Percentiles rank a stretch among this genome's conserved stretches.
Evolutionary conservation across 2,113 vertebrate species (phyloP).

Genomic region (Brienomyrus brachyistius): DNA sequence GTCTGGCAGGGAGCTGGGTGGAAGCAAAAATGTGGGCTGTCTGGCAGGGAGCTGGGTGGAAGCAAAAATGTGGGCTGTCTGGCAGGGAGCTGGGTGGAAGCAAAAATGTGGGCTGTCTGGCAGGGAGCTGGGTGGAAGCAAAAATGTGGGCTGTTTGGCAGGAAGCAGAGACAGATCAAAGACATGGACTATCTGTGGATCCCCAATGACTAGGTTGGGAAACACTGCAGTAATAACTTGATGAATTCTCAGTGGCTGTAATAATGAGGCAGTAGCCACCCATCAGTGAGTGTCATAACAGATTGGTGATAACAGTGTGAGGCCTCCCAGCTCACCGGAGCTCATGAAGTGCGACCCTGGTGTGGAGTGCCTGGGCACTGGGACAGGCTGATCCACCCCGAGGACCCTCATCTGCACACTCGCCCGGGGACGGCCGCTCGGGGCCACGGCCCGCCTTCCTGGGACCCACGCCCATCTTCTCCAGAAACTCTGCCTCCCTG

Average conservation of each 20-base stretch:
- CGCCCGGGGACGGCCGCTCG: conserved; percentile 36
- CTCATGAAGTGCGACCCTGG: conserved; percentile 26
- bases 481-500: conserved; percentile 57
- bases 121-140: background rate
- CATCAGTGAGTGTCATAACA: background rate
- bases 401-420: conserved; percentile 44
- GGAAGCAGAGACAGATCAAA: background rate
- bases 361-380: conserved; percentile 32
- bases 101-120: background rate
- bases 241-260: background rate
- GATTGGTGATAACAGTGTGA: background rate
- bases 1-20: no score
- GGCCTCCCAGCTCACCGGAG: conserved; percentile 35
- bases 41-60: no score
- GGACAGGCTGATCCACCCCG: conserved; percentile 36
- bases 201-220: background rate
- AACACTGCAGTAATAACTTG: background rate
- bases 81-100: background rate
- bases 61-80: no score
- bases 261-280: background rate
- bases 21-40: no score
- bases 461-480: conserved; percentile 41
- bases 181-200: background rate
- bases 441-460: conserved; percentile 28
- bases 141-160: background rate